Evolutionary conservation across 2,797 vertebrate species (phyloP).

Genomic region (Danio tinwini): DNA sequence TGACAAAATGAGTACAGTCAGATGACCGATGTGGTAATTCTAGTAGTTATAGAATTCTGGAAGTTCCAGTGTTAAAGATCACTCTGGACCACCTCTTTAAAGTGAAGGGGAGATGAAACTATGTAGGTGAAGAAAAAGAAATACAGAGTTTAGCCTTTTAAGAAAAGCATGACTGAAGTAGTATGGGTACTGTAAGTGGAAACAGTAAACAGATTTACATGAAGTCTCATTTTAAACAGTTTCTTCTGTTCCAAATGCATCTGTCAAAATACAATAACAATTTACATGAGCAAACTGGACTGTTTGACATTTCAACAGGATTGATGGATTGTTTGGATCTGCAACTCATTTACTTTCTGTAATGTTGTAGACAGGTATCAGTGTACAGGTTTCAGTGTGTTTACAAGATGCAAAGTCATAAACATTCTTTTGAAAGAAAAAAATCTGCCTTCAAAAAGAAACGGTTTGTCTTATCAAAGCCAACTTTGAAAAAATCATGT

Average conservation of each 20-base stretch:
- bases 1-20: no score
- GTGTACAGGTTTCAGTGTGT: not conserved
- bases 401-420: slow-evolving; percentile 1
- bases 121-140: not conserved
- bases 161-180: not conserved
- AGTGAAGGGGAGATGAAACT: no score
- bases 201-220: not conserved
- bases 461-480: slow-evolving; percentile 10
- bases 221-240: not conserved
- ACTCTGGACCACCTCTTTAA: no score
- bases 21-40: no score
- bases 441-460: not conserved
- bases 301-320: slow-evolving; percentile 28
- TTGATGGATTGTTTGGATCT: slow-evolving; percentile 26
- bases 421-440: not conserved
- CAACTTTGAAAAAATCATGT: slow-evolving; percentile 9
- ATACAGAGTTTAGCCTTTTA: not conserved
- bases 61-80: no score
- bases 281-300: not conserved
- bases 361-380: not conserved
- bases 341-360: slow-evolving; percentile 6
- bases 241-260: not conserved
- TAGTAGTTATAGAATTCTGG: no score
- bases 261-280: slow-evolving; percentile 9
- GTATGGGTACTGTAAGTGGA: not conserved